Evolutionary conservation across 2,113 vertebrate genomes (phyloP), one percentile per base, ranked within the genome.

Genomic region (Ptilorrhoa leucosticta): DNA sequence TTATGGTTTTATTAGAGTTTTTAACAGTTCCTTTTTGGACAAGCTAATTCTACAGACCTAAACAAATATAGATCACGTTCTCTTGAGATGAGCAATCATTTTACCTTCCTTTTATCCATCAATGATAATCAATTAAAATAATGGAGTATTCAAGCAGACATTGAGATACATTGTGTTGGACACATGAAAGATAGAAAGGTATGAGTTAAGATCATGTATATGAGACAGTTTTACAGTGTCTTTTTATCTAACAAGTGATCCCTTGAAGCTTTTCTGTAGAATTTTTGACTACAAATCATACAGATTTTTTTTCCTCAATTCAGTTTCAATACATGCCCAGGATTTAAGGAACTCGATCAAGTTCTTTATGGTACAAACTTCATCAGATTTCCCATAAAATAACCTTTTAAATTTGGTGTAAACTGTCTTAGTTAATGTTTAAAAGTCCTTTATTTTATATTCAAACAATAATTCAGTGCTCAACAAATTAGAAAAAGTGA

Each of bases 1-100:
- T 71, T 91, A 68, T 3, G 23, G 72, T 94, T 96, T 93, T 92
- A 93, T 93, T 89, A 91, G 79, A 83, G 50, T 89, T 95, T 89
- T 87, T 39, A 94, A 71, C 56, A 68, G 66, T 86, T 94, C 76
- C 33, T 94, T 97, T 93, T 87, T 1, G 10, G 83, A 80, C 80
- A 90, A 95, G 40, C 56, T 92, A 92, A 84, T 89, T 81, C 60
- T 79, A 45, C 40, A 92, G 42, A 60, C 78, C 83, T 75, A 71
- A 86, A 87, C 44, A 93, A 90, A 92, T 70, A 86, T 23, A 92
- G 91, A 87, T 90, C 71, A 53, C 18, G 37, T 60, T 72, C 85
- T 90, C 79, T 64, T 0, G 28, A 88, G 72, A 53, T 31, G n/a
- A 28, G 44, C 5, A 54, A 56, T 81, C 14, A 0, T 66, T 92